Conservation (phyloP, 2,113 vertebrate genomes). For the Ahaetulla prasina region DNA sequence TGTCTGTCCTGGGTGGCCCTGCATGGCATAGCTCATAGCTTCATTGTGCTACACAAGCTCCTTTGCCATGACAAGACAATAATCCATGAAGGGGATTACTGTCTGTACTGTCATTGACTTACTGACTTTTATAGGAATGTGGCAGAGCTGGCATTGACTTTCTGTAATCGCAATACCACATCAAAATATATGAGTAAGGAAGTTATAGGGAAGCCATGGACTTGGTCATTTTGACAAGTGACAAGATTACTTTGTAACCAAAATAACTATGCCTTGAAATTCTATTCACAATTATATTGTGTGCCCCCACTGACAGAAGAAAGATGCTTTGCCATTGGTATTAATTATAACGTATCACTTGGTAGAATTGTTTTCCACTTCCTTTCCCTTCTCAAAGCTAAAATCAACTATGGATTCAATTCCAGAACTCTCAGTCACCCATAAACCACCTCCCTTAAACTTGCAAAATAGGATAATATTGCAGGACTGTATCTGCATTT, state of each 20-base stretch:
- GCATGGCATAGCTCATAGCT: too few relatives aligned
- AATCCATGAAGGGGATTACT: too few relatives aligned
- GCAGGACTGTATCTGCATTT: neutral
- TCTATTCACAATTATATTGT: neutral
- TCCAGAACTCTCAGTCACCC: neutral
- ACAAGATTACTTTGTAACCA: neutral
- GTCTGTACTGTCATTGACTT: neutral
- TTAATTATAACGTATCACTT: neutral
- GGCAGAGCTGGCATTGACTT: constrained; percentile 84
- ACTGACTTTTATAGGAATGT: constrained; percentile 72
- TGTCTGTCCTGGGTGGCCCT: too few relatives aligned
- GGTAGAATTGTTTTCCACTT: neutral
- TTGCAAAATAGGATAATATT: neutral
- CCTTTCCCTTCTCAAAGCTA: neutral
- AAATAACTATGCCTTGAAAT: neutral
- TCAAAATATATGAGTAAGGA: neutral
- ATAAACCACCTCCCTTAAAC: neutral
- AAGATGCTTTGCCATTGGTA: neutral
- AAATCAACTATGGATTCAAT: neutral
- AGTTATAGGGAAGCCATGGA: neutral
- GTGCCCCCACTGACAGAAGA: neutral
- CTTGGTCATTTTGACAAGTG: neutral
- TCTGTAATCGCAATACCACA: neutral
- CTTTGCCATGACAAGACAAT: too few relatives aligned
- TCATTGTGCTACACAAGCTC: too few relatives aligned